A percentile compares a stretch with the other conserved stretches of the same genome.
These are phyloP conservation scores for Polyommatus iphigenia DNA, from an alignment of 2,888 invertebrate genomes.

Conservation along the genomic window DNA sequence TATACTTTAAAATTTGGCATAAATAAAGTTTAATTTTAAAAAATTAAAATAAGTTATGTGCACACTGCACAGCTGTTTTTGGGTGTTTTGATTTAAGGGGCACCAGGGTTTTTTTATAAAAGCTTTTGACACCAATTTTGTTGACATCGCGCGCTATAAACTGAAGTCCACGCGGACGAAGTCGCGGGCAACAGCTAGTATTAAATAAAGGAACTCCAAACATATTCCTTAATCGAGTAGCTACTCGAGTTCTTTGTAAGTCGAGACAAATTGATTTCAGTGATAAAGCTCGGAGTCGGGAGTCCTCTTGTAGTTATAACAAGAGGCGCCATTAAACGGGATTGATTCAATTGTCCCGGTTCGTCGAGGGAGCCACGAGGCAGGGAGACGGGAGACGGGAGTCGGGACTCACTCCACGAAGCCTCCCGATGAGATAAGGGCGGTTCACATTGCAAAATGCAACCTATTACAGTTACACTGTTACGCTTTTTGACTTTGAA, in stretches of 20 bases:
- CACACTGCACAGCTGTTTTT: no score
- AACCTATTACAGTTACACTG: not conserved
- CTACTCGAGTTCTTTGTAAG: slow-evolving; percentile 4
- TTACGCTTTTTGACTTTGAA: not conserved
- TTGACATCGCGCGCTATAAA: no score
- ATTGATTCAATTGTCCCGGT: slow-evolving; percentile 72
- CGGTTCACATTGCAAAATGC: slow-evolving; percentile 6
- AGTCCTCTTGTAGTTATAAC: slow-evolving; percentile 57
- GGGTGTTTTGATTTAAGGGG: no score
- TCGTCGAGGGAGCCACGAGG: slow-evolving; percentile 41
- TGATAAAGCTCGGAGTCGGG: slow-evolving; percentile 51
- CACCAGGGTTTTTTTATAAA: no score
- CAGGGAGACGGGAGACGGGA: slow-evolving; percentile 16
- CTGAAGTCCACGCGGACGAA: no score
- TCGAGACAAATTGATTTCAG: slow-evolving; percentile 26
- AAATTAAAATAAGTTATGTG: no score
- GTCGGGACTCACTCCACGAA: slow-evolving; percentile 32
- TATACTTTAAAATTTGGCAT: no score
- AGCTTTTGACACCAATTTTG: no score
- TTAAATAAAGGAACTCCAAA: not conserved
- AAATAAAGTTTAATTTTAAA: no score
- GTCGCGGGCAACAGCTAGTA: no score
- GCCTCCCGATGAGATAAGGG: slow-evolving; percentile 12
- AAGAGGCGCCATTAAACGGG: slow-evolving; percentile 58
- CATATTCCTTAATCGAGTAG: not conserved